phyloP scores from a whole-genome alignment of 1,140 invertebrate genomes.

The Trichonephila clavata region DNA sequence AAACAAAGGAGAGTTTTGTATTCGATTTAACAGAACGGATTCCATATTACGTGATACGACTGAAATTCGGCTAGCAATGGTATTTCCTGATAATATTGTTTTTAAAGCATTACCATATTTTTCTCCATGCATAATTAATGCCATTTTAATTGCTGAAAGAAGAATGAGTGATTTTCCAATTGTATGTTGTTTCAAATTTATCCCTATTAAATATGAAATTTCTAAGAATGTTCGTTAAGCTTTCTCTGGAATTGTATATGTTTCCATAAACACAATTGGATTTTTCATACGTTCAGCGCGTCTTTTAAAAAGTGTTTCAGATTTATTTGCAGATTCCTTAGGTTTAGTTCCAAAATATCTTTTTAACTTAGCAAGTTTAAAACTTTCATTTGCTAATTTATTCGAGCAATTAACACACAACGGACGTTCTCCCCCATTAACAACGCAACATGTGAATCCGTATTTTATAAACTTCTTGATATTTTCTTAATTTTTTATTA shows the following conservation, averaged over 20 bases:
- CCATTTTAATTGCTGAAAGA: conserved; percentile 1
- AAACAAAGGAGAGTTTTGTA: neutral
- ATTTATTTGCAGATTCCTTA: neutral
- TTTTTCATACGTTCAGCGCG: too few species aligned
- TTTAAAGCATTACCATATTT: neutral
- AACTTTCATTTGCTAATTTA: too few species aligned
- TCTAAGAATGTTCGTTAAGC: neutral
- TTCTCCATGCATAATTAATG: conserved; percentile 20
- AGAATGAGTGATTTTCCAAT: neutral
- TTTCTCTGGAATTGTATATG: conserved; percentile 9
- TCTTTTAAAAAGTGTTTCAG: neutral
- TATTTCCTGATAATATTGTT: neutral
- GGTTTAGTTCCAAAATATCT: neutral
- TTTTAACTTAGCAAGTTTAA: neutral
- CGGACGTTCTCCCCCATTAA: too few species aligned
- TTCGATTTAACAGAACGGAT: neutral
- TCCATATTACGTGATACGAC: neutral
- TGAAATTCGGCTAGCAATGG: neutral
- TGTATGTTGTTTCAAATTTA: conserved; percentile 18
- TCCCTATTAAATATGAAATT: conserved; percentile 30
- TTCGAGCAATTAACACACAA: too few species aligned
- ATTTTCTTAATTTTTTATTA: too few species aligned
- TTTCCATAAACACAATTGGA: neutral
- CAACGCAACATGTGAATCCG: too few species aligned
- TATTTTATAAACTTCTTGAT: too few species aligned